phyloP scores from a whole-genome alignment of 2,888 invertebrate species.

The Hirtodrosophila confusa region DNA sequence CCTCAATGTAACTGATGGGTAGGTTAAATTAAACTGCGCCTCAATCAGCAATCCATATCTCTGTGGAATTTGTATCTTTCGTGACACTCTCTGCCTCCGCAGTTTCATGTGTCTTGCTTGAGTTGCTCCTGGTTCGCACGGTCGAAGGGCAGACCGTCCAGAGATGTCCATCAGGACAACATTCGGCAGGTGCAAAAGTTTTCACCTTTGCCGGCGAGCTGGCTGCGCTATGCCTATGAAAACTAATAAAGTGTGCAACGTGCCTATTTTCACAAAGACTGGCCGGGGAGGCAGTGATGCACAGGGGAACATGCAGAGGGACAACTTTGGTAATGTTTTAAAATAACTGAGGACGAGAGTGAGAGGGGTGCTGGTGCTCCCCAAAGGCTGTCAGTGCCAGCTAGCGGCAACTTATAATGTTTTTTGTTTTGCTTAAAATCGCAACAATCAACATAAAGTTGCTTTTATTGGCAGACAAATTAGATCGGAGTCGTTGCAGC shows the following conservation, averaged over 20 bases:
- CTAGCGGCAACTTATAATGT: conserved; percentile 23
- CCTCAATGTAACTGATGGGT: too few species aligned
- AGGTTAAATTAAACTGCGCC: too few species aligned
- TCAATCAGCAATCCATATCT: too few species aligned
- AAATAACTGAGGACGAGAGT: conserved; percentile 31
- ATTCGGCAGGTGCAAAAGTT: conserved; percentile 47
- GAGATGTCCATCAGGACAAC: not conserved
- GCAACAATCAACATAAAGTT: conserved; percentile 56
- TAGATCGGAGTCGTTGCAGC: conserved; percentile 59
- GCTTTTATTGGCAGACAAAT: conserved; percentile 70
- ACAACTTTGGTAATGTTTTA: conserved; percentile 47
- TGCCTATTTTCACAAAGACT: conserved; percentile 73
- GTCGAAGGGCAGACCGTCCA: conserved; percentile 2
- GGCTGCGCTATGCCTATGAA: conserved; percentile 58
- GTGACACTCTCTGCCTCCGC: too few species aligned
- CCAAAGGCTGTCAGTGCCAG: conserved; percentile 26
- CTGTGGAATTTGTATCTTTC: too few species aligned
- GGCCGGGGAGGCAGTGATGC: conserved; percentile 3
- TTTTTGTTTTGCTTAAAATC: conserved; percentile 53
- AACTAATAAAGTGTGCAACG: conserved; percentile 77
- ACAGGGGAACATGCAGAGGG: conserved; percentile 5
- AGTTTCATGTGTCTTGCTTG: conserved; percentile 45
- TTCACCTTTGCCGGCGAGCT: conserved; percentile 42
- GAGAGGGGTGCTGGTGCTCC: conserved; percentile 13
- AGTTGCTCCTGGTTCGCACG: conserved; percentile 59